Evolutionary conservation across 1,140 invertebrate genomes (phyloP).

Genomic region (Hyles vespertilio): DNA sequence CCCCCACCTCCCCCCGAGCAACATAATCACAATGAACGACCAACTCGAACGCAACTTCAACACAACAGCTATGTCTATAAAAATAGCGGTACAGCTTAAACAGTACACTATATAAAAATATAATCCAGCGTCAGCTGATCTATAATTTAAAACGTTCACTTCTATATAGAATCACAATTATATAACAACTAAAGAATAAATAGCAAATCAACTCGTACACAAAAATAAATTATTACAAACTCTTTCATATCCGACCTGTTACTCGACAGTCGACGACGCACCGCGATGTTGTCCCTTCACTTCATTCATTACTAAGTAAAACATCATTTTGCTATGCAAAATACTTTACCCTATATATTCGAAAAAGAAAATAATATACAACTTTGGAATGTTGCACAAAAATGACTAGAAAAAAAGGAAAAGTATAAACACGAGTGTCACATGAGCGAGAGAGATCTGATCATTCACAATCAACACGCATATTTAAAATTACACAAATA

Average conservation of each 20-base stretch:
- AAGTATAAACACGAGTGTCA: constrained; percentile 36
- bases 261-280: constrained; percentile 27
- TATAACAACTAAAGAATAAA: constrained; percentile 56
- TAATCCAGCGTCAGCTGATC: constrained; percentile 68
- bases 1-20: constrained; percentile 34
- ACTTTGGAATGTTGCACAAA: constrained; percentile 67
- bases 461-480: constrained; percentile 31
- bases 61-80: constrained; percentile 59
- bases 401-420: constrained; percentile 66
- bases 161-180: constrained; percentile 56
- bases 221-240: constrained; percentile 40
- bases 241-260: constrained; percentile 27
- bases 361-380: constrained; percentile 52
- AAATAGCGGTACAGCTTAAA: constrained; percentile 71
- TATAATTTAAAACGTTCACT: constrained; percentile 63
- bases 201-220: constrained; percentile 42
- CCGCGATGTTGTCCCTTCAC: constrained; percentile 31
- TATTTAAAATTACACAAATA: constrained; percentile 29
- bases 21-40: constrained; percentile 13
- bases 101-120: constrained; percentile 73
- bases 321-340: constrained; percentile 73
- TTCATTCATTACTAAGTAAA: constrained; percentile 50
- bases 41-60: constrained; percentile 9
- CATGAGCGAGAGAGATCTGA: constrained; percentile 43
- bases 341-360: constrained; percentile 60